Conservation (phyloP, 2,888 invertebrate species). For the Coleophora deauratella region DNA sequence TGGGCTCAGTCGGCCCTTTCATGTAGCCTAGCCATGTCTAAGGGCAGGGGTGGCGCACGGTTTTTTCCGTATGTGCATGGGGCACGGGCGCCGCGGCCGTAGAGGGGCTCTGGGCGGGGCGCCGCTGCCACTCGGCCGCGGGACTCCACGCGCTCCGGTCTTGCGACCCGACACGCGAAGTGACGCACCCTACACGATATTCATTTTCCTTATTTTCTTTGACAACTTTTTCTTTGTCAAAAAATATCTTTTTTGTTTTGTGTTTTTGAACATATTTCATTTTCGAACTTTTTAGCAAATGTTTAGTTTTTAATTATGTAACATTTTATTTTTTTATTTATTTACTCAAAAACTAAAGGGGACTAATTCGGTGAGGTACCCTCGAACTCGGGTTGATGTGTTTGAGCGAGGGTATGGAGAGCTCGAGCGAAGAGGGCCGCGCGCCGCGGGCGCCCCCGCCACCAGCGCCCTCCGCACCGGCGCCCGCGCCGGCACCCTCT, state of each 20-base stretch:
- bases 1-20: no score
- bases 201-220: no score
- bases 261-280: no score
- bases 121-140: conserved; percentile 47
- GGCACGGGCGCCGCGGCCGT: conserved; percentile 51
- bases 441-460: conserved; percentile 54
- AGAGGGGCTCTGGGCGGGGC: conserved; percentile 58
- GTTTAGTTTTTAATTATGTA: no score
- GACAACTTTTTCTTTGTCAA: no score
- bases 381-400: conserved; percentile 56
- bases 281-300: no score
- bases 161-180: conserved; percentile 11
- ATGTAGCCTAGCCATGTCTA: neutral
- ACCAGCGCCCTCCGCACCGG: conserved; percentile 56
- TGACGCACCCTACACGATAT: neutral
- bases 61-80: conserved; percentile 54
- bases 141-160: conserved; percentile 40
- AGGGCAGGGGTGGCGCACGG: no score
- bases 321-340: no score
- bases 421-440: conserved; percentile 54
- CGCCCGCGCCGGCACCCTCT: conserved; percentile 38
- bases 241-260: no score
- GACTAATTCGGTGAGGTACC: conserved; percentile 4
- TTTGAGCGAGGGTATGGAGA: conserved; percentile 66
- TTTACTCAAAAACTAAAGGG: no score